Percentiles rank a stretch among this genome's conserved stretches.
phyloP scores from a whole-genome alignment of 2,888 invertebrate genomes.

The Trimorus sp. region DNA sequence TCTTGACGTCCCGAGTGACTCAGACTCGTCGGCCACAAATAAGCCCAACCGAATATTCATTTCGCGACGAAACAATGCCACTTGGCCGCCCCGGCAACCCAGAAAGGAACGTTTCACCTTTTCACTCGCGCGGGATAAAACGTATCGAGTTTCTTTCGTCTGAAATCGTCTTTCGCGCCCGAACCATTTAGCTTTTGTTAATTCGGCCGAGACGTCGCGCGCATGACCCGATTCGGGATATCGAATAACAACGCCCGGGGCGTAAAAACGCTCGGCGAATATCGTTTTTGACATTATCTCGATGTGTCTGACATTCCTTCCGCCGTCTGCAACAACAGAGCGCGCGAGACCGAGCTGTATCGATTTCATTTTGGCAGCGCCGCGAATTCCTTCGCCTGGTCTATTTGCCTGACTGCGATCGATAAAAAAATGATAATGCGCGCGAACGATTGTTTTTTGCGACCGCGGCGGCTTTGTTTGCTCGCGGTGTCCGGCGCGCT shows the following conservation, averaged over 20 bases:
- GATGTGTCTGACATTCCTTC: conserved; percentile 58
- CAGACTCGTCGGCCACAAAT: background rate
- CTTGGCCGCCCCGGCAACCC: background rate
- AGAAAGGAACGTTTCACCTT: conserved; percentile 32
- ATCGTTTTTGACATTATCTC: conserved; percentile 57
- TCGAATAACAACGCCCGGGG: conserved; percentile 44
- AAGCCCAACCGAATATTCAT: conserved; percentile 22
- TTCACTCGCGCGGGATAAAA: conserved; percentile 25
- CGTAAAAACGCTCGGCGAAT: conserved; percentile 43
- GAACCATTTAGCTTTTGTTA: conserved; percentile 44
- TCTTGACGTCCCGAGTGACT: conserved; percentile 8
- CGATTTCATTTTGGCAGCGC: conserved; percentile 55
- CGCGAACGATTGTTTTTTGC: conserved; percentile 48
- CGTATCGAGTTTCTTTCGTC: conserved; percentile 34
- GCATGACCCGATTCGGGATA: conserved; percentile 44
- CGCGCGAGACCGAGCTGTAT: conserved; percentile 45
- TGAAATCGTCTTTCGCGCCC: conserved; percentile 23
- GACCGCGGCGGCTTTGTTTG: conserved; percentile 27
- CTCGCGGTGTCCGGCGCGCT: conserved; percentile 26
- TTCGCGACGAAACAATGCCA: conserved; percentile 32
- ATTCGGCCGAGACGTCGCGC: conserved; percentile 30
- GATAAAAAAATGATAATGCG: conserved; percentile 52
- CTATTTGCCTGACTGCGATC: conserved; percentile 44
- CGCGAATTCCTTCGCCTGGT: conserved; percentile 37
- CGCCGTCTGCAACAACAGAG: conserved; percentile 34